Evolutionary conservation across 64 coral and sea anemone genomes (phyloP), one percentile per base, ranked within the genome.

Genomic region (Exaiptasia diaphana): DNA sequence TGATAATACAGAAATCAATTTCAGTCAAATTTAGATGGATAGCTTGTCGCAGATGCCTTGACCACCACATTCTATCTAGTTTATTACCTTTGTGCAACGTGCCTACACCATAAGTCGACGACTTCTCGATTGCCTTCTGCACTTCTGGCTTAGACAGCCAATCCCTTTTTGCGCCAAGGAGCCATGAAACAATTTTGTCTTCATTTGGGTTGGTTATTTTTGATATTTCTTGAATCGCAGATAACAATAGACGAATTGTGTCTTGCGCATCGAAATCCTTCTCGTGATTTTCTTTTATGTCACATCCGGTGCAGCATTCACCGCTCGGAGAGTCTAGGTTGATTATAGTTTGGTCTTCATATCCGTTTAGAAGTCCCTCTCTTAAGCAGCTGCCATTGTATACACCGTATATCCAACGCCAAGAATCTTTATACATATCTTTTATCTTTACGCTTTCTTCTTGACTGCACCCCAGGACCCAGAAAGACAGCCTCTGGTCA

Each of bases 231-330:
- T 30, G 57, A 23, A 62, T 62, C 4, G 57, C 57, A 24, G 27
- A 30, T 1, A 62, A 2, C 57, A 62, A 9, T 62, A 9, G 3
- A 62, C 57, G 27, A 13, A 62, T 9, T 23, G 57, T 30, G 25
- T 29, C 57, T 61, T 91, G 85, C 29, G 37, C 31, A 46, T 85
- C 78, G 53, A 73, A 91, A 38, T 91, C 29, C 79, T 41, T 18
- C n/a, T n/a, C n/a, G n/a, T n/a, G n/a, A 18, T 50, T 44, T 0
- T 38, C 39, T 50, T 57, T 53, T 27, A 83, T 53, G 18, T 79
- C 67, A 46, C 89, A 80, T 62, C 89, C 80, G 17, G 81, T 50
- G 54, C 89, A 91, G 54, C 89, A 85, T 25, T 55, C 73, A 12
- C 22, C 50, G 2, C 24, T 59, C 10, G 38, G n/a, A 15, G 38